phyloP scores from a whole-genome alignment of 2,797 vertebrate genomes.

The Kryptopterus vitreolus region DNA sequence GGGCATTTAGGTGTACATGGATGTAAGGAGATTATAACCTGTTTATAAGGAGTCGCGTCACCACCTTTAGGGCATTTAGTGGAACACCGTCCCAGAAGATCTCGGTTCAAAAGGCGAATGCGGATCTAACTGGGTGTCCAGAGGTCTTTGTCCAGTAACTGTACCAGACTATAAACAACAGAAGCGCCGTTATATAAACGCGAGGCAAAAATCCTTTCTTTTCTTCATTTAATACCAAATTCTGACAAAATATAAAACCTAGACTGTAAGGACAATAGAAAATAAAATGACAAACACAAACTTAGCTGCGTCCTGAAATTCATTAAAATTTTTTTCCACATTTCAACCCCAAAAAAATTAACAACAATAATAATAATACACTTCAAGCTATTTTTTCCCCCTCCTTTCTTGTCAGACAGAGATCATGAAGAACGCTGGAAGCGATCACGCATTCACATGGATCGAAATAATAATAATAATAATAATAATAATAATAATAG shows the following conservation, averaged over 20 bases:
- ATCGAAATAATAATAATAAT: background rate
- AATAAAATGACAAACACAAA: background rate
- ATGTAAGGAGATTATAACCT: too few relatives aligned
- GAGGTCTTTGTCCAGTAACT: too few relatives aligned
- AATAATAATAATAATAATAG: background rate
- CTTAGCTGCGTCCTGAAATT: slow-evolving; percentile 9
- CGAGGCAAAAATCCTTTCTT: too few relatives aligned
- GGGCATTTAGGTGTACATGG: too few relatives aligned
- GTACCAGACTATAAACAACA: background rate
- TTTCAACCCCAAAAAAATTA: slow-evolving; percentile 20
- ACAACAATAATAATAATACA: background rate
- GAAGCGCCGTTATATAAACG: too few relatives aligned
- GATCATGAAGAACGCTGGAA: too few relatives aligned
- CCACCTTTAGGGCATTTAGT: too few relatives aligned
- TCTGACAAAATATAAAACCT: slow-evolving; percentile 51
- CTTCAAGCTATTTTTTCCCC: background rate
- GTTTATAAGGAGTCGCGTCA: too few relatives aligned
- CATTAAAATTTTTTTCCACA: slow-evolving; percentile 6
- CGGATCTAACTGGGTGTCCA: too few relatives aligned
- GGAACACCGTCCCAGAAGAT: too few relatives aligned
- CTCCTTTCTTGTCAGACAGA: background rate
- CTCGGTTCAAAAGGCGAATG: too few relatives aligned
- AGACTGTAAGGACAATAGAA: slow-evolving; percentile 38
- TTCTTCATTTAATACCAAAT: slow-evolving; percentile 46
- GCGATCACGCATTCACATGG: background rate